Base-by-base conservation (phyloP, 2,113 vertebrate species). In the Nibea albiflora region DNA sequence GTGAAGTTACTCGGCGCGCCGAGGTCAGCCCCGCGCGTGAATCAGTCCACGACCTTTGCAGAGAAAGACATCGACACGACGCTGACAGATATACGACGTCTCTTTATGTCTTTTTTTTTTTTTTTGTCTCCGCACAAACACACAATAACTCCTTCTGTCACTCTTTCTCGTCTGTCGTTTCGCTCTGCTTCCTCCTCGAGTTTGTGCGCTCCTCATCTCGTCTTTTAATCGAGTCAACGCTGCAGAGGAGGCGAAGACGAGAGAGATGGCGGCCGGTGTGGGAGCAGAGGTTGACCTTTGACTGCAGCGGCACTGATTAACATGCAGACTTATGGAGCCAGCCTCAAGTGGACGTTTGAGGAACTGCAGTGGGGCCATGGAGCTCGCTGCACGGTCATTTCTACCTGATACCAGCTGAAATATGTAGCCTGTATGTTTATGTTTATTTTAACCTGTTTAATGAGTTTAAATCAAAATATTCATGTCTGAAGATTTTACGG, bases 21-120 rank as follows among this genome's bases (percentile, higher is more conserved):
- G 20, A 58, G 15, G 67, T 68, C 73, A 49, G 11, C 62, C 11
- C 5, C 15, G 14, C 31, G n/a, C 58, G 70, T 81, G 80, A 44
- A 11, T 80, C 66, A n/a, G 63, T 81, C 67, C 63, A 12, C 66
- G 88, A 90, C 87, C 88, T 85, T 81, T 79, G 17, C 64, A 49
- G 26, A 83, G 63, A 91, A 91, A 90, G 83, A 86, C 77, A 8
- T 31, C 2, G 70, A 68, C 81, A 26, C 49, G n/a, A 66, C 65
- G 31, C 11, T 61, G 83, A 78, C 84, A 88, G 84, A 83, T 83
- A 65, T 89, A 90, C 76, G 39, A 53, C 31, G 24, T 31, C 53
- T 47, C 73, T 81, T 83, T 88, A 49, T 75, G 17, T 76, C 73
- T 39, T 7, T 56, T 72, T 44, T 78, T 72, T 39, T 7, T 56